Evolutionary conservation across 2,113 vertebrate species (phyloP).

Genomic region (Thunnus maccoyii): DNA sequence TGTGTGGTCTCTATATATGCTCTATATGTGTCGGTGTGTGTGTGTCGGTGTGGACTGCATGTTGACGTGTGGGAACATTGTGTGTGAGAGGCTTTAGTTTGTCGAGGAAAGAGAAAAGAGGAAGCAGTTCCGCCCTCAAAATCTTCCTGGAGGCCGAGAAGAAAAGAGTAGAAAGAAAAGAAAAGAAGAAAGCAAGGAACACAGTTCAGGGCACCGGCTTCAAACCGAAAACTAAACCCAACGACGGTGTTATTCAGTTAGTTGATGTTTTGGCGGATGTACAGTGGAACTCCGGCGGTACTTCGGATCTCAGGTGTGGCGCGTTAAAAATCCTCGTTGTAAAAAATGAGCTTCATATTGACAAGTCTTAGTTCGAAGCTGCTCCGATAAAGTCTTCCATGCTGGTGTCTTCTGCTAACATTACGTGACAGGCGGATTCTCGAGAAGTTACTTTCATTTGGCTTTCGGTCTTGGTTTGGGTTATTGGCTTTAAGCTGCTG

Average conservation of each 20-base stretch:
- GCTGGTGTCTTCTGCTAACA: background rate
- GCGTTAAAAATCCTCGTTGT: no score
- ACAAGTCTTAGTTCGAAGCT: slow-evolving; percentile 12
- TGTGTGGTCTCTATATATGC: no score
- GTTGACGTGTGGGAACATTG: background rate
- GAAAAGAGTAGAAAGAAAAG: background rate
- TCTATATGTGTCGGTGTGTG: background rate
- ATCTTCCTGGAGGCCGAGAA: slow-evolving; percentile 29
- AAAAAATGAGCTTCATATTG: slow-evolving; percentile 1
- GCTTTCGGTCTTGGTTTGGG: no score
- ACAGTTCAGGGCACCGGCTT: background rate
- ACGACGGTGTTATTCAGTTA: no score
- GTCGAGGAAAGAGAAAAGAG: slow-evolving; percentile 59
- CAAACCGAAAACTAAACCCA: fast-evolving
- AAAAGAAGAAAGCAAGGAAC: background rate
- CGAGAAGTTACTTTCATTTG: no score
- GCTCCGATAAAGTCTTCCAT: background rate
- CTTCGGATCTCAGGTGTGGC: slow-evolving; percentile 10
- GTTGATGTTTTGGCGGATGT: background rate
- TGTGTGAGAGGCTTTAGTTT: background rate
- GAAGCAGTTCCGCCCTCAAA: slow-evolving; percentile 71
- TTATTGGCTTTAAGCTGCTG: background rate
- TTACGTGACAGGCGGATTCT: background rate
- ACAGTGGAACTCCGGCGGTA: background rate
- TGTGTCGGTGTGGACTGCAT: background rate